Evolutionary conservation across 2,888 invertebrate genomes (phyloP).

Genomic region (Cremastinae sp.): DNA sequence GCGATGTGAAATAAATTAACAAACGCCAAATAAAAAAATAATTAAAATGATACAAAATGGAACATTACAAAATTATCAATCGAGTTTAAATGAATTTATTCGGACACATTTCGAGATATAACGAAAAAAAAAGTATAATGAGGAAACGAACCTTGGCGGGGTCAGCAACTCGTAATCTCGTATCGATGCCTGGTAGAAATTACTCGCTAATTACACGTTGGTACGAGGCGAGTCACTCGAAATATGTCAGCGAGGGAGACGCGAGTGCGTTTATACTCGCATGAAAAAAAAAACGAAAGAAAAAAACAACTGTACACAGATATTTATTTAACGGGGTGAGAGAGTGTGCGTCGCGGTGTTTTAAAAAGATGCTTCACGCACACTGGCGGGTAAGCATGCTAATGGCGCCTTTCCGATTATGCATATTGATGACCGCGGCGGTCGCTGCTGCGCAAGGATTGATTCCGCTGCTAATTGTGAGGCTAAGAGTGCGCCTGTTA

Average conservation of each 20-base stretch:
- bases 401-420: constrained; percentile 72
- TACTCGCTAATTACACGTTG: constrained; percentile 73
- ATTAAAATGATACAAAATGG: too few species aligned
- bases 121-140: background rate
- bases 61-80: background rate
- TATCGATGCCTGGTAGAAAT: constrained; percentile 68
- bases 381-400: constrained; percentile 59
- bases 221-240: constrained; percentile 38
- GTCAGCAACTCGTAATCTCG: constrained; percentile 41
- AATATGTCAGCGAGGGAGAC: constrained; percentile 42
- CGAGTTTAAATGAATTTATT: background rate
- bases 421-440: constrained; percentile 71
- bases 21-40: too few species aligned
- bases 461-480: constrained; percentile 73
- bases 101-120: too few species aligned
- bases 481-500: constrained; percentile 69
- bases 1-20: too few species aligned
- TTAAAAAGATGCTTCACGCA: constrained; percentile 50
- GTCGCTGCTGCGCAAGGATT: constrained; percentile 65
- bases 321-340: constrained; percentile 26
- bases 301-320: background rate
- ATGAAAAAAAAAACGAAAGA: background rate
- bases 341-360: constrained; percentile 24
- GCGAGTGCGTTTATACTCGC: constrained; percentile 7
- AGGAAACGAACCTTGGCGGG: constrained; percentile 34